Base-by-base conservation (phyloP, 1,140 invertebrate genomes). In the Thaumetopoea pityocampa region DNA sequence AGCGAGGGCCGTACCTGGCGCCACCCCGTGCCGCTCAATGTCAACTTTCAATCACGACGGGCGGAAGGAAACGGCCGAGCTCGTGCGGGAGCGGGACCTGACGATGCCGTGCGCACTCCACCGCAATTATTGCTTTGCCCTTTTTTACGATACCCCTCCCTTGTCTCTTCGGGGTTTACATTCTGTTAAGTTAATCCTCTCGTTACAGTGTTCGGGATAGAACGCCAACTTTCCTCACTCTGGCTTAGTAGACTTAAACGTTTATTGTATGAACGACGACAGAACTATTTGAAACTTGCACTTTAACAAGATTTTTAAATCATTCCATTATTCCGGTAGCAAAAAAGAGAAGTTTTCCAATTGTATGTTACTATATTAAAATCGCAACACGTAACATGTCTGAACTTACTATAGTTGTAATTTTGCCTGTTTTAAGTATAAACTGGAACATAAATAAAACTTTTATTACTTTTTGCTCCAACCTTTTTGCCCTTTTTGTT, bases 31-130 rank as follows among this genome's bases (percentile, higher is more conserved):
- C 50, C 49, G 64, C 63, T 77, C 73, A 78, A 82, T 80, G 73
- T 80, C 76, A 77, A 78, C 71, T 68, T 80, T 74, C 64, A 79
- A 79, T 77, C 79, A 77, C 51, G 61, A 51, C 54, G 54, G 66
- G 66, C 66, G 69, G 67, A 67, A 74, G 73, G 67, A 71, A 69
- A 55, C 54, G 60, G 54, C 55, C 45, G 51, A 45, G 37, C 48
- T 53, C 42, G 43, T 42, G 33, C 48, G 24, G 17, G 33, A 33
- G 32, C 29, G 37, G 35, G 32, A 9, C 30, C 40, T 30, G 38
- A 38, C 26, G 22, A 30, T 23, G 14, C 8, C 37, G 37, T 34
- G 27, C 40, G 52, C 43, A 51, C 50, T 48, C 50, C 45, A 53
- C 53, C 57, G 43, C 60, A 61, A 64, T 67, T 65, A 65, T 65